phyloP scores from a whole-genome alignment of 2,797 vertebrate species.

The Gallinago stenura region DNA sequence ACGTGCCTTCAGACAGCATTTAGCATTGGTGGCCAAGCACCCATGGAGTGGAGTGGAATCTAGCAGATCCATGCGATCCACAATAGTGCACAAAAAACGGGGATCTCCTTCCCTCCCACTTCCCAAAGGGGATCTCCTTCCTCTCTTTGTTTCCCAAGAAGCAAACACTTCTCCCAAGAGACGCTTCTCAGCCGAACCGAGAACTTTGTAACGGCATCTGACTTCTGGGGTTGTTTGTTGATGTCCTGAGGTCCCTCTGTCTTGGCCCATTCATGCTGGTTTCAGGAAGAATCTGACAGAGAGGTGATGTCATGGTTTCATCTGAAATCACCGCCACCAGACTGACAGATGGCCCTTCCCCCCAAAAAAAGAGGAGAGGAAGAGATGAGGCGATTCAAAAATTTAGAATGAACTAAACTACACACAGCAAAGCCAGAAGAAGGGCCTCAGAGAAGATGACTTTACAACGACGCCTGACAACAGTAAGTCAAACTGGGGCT shows the following conservation, averaged over 20 bases:
- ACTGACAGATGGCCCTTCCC: too few relatives aligned
- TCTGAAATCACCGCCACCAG: too few relatives aligned
- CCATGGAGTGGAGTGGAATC: not conserved
- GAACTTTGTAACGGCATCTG: not conserved
- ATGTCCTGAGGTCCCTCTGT: not conserved
- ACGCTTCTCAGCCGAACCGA: not conserved
- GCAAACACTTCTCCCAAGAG: not conserved
- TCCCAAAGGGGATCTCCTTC: not conserved
- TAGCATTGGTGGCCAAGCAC: not conserved
- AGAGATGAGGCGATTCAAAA: too few relatives aligned
- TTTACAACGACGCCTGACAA: accelerated
- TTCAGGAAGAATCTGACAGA: not conserved
- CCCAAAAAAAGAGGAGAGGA: too few relatives aligned
- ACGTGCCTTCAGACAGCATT: not conserved
- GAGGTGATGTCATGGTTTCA: not conserved
- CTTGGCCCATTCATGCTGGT: not conserved
- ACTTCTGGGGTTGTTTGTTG: not conserved
- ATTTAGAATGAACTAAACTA: too few relatives aligned
- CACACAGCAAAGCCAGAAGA: not conserved
- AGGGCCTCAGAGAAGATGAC: not conserved
- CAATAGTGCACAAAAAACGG: not conserved
- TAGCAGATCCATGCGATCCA: not conserved
- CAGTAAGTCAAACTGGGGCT: not conserved
- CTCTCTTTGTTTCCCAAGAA: not conserved
- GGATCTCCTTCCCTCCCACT: not conserved